These are phyloP conservation scores for Alloscopus bannaensis DNA, from an alignment of 2,888 invertebrate species.

Conservation along the genomic window DNA sequence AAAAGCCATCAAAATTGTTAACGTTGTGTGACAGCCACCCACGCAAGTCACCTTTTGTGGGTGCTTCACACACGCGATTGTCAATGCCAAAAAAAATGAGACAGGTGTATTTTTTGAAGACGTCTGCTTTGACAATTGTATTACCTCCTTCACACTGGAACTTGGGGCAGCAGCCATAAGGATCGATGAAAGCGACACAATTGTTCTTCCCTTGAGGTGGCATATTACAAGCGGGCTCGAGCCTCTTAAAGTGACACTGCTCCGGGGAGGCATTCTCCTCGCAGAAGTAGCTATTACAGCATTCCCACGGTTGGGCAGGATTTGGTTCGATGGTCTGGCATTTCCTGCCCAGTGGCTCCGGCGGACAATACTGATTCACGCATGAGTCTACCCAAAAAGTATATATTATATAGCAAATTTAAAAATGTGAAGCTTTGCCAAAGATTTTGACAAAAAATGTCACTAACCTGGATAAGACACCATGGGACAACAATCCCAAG, in stretches of 20 bases:
- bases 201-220: slow-evolving; percentile 70
- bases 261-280: slow-evolving; percentile 60
- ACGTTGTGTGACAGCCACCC: no score
- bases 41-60: no score
- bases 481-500: slow-evolving; percentile 71
- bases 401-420: not conserved
- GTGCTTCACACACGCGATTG: no score
- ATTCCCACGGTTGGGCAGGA: slow-evolving; percentile 53
- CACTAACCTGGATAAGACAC: slow-evolving; percentile 63
- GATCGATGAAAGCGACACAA: slow-evolving; percentile 68
- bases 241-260: slow-evolving; percentile 62
- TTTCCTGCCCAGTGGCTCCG: slow-evolving; percentile 66
- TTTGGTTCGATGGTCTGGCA: slow-evolving; percentile 56
- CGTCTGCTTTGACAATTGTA: slow-evolving; percentile 3
- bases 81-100: slow-evolving; percentile 3
- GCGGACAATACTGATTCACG: slow-evolving; percentile 64
- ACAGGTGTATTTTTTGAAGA: not conserved
- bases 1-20: no score
- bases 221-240: slow-evolving; percentile 64
- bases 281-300: slow-evolving; percentile 70
- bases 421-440: not conserved
- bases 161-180: slow-evolving; percentile 70
- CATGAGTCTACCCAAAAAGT: slow-evolving; percentile 60
- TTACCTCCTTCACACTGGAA: slow-evolving; percentile 71
- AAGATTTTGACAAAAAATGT: not conserved